phyloP scores from a whole-genome alignment of 2,113 vertebrate genomes.

The Elanus axillaris region DNA sequence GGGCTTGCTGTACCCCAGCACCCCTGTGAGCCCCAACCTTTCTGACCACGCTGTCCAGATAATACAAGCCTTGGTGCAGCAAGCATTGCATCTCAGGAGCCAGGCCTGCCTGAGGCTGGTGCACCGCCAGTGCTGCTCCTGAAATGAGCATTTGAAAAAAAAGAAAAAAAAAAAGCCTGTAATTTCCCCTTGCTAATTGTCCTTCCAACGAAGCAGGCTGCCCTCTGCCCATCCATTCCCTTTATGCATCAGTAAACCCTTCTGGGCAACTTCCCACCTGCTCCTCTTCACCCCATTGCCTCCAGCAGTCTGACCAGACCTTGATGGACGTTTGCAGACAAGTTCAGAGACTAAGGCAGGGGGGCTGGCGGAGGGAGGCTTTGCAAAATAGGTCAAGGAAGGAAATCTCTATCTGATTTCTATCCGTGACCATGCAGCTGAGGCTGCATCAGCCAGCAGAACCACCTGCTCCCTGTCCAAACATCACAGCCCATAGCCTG shows the following conservation, averaged over 20 bases:
- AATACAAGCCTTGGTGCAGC: fast-evolving
- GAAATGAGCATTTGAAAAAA: neutral
- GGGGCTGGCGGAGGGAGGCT: neutral
- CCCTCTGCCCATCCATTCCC: neutral
- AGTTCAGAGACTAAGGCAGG: neutral
- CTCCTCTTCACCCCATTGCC: fast-evolving
- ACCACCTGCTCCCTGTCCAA: neutral
- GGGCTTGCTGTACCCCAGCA: neutral
- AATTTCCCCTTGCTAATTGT: neutral
- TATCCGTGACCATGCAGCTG: neutral
- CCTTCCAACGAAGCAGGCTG: neutral
- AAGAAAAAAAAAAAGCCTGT: neutral
- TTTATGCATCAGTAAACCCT: neutral
- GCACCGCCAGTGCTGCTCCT: neutral
- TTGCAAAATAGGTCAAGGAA: neutral
- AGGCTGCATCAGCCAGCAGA: neutral
- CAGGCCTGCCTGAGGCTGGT: neutral
- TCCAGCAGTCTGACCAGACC: neutral
- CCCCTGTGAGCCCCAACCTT: neutral
- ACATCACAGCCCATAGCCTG: fast-evolving
- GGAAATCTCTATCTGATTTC: fast-evolving
- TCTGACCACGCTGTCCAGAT: fast-evolving
- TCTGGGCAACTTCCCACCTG: neutral
- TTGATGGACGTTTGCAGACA: neutral
- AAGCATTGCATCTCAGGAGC: fast-evolving